Evolutionary conservation across 2,113 vertebrate genomes (phyloP).

Genomic region (Sapayoa aenigma): DNA sequence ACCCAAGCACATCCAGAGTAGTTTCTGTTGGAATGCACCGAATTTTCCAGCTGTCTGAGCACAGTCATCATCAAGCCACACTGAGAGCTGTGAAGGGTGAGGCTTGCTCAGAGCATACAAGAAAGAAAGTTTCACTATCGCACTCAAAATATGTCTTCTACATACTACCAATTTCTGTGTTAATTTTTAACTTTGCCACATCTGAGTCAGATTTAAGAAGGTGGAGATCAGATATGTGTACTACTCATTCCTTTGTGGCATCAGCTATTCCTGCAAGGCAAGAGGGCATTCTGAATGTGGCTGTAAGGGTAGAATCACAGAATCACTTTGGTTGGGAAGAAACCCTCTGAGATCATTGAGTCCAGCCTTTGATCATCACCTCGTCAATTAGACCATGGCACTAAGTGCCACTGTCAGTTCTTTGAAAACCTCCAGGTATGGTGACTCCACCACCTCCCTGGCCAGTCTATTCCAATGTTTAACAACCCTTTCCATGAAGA

Average conservation of each 20-base stretch:
- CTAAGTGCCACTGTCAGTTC: background rate
- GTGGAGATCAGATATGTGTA: background rate
- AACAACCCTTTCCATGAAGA: background rate
- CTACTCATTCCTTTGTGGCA: background rate
- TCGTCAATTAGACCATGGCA: background rate
- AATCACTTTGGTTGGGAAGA: background rate
- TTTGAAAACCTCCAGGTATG: background rate
- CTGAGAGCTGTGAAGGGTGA: background rate
- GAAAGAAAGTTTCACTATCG: background rate
- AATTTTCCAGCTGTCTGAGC: background rate
- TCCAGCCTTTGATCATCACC: background rate
- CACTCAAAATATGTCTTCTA: background rate
- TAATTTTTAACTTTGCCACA: background rate
- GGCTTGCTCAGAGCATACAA: background rate
- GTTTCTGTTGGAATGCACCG: background rate
- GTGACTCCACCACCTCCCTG: background rate
- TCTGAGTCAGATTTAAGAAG: background rate
- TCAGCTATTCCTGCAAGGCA: background rate
- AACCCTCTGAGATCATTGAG: background rate
- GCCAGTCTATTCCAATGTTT: background rate
- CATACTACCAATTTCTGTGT: background rate
- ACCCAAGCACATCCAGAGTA: background rate
- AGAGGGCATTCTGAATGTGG: background rate
- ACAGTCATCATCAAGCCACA: rapidly evolving
- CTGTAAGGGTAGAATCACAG: background rate